Evolutionary conservation across 2,888 invertebrate genomes (phyloP), one percentile per base, ranked within the genome.

Genomic region (Tromatobia lineatoria): DNA sequence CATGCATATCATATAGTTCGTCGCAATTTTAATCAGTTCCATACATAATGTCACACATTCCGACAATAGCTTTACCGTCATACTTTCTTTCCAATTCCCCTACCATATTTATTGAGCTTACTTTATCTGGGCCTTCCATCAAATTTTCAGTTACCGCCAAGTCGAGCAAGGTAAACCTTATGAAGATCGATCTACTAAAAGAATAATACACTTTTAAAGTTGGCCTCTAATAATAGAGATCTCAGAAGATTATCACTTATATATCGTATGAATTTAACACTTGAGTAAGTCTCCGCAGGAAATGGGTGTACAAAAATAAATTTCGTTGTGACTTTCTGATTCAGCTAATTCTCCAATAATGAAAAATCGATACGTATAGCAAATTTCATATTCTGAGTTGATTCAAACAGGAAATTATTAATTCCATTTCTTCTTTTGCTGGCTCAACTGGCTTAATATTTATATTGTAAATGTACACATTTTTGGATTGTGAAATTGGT

Each of bases 81-180:
- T 38, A 11, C 38, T 64, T 64, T 10, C 64, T 11, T n/a, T 64
- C 18, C 38, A 20, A 64, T 64, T 18, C 38, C 64, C 64, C 64
- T 18, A 11, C 64, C 18, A 42, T 42, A 20, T 34, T 64, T 42
- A 64, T 38, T 38, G 64, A 38, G 42, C 64, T 38, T 38, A 64
- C 64, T 64, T 42, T 42, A 38, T 64, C 64, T 18, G 38, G 64
- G 64, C 64, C 11, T 64, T 42, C 64, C 64, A 64, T 64, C 64
- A 64, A 64, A 64, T 64, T 64, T 64, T 64, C 64, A 64, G 42
- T 64, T 42, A 64, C 42, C 64, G 38, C 20, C 11, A 18, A 10
- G 42, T 42, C 38, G 64, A 38, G 13, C 20, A 38, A 20, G 64
- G 20, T 18, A 10, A 64, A 38, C 25, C 64, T 18, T 18, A 20